phyloP scores from a whole-genome alignment of 2,113 vertebrate genomes.

The Taurulus bubalis region DNA sequence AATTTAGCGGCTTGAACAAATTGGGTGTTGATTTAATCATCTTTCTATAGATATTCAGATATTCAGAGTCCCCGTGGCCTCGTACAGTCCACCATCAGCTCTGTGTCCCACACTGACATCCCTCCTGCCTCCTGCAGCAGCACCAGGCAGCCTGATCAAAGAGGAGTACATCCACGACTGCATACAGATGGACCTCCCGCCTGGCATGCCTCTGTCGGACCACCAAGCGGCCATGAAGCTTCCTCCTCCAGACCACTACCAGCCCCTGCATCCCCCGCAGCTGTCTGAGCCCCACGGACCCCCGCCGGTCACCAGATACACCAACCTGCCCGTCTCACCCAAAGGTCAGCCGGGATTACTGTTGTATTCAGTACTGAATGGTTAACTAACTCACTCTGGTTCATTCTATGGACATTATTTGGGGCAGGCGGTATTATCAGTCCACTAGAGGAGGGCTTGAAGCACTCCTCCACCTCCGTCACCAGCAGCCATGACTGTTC shows the following conservation, averaged over 20 bases:
- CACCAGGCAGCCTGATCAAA: conserved; percentile 79
- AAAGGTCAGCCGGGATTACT: conserved; percentile 50
- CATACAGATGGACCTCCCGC: conserved; percentile 77
- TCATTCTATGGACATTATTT: not conserved
- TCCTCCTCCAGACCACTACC: conserved; percentile 80
- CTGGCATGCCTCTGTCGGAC: conserved; percentile 70
- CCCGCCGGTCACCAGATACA: conserved; percentile 70
- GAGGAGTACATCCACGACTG: conserved; percentile 83
- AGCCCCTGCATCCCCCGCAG: conserved; percentile 73
- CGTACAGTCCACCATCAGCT: not conserved
- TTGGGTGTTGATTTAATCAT: too few species aligned
- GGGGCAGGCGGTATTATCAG: too few species aligned
- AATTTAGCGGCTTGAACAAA: too few species aligned
- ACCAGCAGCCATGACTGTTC: too few species aligned
- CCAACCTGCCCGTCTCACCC: conserved; percentile 79
- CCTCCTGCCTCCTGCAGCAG: conserved; percentile 31
- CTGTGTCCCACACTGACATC: not conserved
- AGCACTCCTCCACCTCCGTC: too few species aligned
- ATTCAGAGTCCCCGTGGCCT: not conserved
- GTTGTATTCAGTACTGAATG: not conserved
- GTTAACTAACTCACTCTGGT: not conserved
- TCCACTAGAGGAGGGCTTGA: too few species aligned
- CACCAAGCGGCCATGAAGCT: conserved; percentile 76
- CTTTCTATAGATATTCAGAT: too few species aligned
- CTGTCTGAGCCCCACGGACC: conserved; percentile 72